A percentile compares a stretch with the other conserved stretches of the same genome.
phyloP scores from a whole-genome alignment of 2,113 vertebrate genomes.

The Mesoclemmys tuberculata region DNA sequence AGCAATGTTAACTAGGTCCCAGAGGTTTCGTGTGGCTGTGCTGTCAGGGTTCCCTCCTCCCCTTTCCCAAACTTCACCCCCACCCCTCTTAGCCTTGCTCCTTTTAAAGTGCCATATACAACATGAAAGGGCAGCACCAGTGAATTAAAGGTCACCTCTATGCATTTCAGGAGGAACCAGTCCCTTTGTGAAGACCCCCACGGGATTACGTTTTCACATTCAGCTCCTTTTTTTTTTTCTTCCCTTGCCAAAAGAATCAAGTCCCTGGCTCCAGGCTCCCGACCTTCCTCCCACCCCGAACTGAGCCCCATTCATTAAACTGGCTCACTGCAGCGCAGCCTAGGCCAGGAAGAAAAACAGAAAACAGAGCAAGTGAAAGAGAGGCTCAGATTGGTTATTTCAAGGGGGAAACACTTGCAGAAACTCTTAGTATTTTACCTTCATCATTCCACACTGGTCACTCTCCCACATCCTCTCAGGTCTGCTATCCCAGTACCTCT shows the following conservation, averaged over 20 bases:
- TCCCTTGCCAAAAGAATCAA: conserved; percentile 82
- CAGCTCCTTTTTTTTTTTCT: conserved; percentile 69
- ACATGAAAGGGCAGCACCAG: conserved; percentile 84
- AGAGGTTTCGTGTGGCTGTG: not conserved
- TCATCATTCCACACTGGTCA: rapidly evolving
- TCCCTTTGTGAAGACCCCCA: conserved; percentile 82
- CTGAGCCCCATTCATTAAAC: conserved; percentile 86
- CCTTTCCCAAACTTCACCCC: not conserved
- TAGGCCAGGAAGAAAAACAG: conserved; percentile 80
- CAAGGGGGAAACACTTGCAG: not conserved
- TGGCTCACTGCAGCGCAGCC: conserved; percentile 57
- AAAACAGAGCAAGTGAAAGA: conserved; percentile 50
- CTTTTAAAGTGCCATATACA: conserved; percentile 61
- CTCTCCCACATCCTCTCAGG: not conserved
- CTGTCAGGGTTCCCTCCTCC: not conserved
- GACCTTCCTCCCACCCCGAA: conserved; percentile 79
- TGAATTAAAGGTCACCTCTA: conserved; percentile 84
- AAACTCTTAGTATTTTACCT: not conserved
- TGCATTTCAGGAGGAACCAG: conserved; percentile 81
- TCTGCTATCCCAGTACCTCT: not conserved
- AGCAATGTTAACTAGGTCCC: not conserved
- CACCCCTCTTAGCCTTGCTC: not conserved
- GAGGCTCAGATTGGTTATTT: conserved; percentile 44
- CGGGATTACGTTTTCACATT: conserved; percentile 76
- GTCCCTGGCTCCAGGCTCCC: conserved; percentile 70